Evolutionary conservation across 1,140 invertebrate species (phyloP).

Genomic region (Pseudomyrmex cubaensis): DNA sequence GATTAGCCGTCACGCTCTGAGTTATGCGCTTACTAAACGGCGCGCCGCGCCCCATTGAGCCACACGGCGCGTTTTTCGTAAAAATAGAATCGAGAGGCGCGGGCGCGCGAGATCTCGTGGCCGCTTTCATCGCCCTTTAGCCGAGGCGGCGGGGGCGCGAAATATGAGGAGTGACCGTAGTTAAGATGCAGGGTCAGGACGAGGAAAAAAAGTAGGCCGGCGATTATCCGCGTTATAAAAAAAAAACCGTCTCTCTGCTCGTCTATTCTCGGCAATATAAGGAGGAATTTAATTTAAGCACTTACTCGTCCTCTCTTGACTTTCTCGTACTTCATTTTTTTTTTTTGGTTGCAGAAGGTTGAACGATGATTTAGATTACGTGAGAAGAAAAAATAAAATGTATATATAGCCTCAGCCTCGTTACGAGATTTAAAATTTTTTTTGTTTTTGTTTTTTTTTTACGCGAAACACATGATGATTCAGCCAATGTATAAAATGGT

Average conservation of each 20-base stretch:
- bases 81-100: constrained; percentile 75
- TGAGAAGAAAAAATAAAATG: not conserved
- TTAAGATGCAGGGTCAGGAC: constrained; percentile 21
- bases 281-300: constrained; percentile 51
- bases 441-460: not conserved
- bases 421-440: not conserved
- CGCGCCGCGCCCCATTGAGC: constrained; percentile 75
- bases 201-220: constrained; percentile 52
- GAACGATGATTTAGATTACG: constrained; percentile 31
- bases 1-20: constrained; percentile 84
- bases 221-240: constrained; percentile 63
- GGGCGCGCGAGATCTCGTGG: constrained; percentile 40
- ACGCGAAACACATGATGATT: not conserved
- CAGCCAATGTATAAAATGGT: not conserved
- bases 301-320: not conserved
- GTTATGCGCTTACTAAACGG: constrained; percentile 82
- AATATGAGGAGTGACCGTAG: constrained; percentile 62
- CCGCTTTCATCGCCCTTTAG: constrained; percentile 58
- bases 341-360: not conserved
- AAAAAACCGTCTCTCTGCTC: constrained; percentile 8
- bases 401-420: not conserved
- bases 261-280: constrained; percentile 54
- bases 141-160: constrained; percentile 48
- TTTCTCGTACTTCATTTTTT: not conserved
- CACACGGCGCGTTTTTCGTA: constrained; percentile 74